Base-by-base conservation (phyloP, 2,888 invertebrate species). In the Hartigia nigra region DNA sequence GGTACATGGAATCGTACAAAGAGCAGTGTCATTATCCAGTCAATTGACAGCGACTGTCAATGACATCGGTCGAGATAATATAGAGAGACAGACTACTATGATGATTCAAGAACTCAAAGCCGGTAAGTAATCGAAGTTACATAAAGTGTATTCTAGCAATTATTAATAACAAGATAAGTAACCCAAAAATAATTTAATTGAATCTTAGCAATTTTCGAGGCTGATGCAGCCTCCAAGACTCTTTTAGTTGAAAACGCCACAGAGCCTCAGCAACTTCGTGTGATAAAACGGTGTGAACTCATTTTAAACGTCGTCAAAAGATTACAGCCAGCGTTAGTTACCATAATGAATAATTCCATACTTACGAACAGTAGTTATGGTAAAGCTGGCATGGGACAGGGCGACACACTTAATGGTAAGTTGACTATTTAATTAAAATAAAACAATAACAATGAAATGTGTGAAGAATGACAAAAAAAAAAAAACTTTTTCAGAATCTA, bases 231-330 rank as follows among this genome's bases (percentile, higher is more conserved):
- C 3, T 86, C 91, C 1, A 90, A 91, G 77, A 87, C 83, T 70
- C 83, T 91, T 12, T 81, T 90, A 12, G 77, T 82, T 9, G 87
- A 88, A 36, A 90, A 88, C 77, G 86, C 89, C 12, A 89, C 91
- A 14, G 89, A 89, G 77, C 88, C 91, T 9, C 90, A 90, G 77
- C 91, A 91, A 80, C 82, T 91, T 39, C 82, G 91, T 36, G 90
- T 91, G 0, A 91, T 91, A 36, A 91, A 90, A 82, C 85, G 91
- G 12, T 91, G 91, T 78, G 91, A 91, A 83, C 81, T 91, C 35
- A 84, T 91, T 80, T 77, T 90, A 1, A 89, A 89, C 77, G 91
- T 91, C 0, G 86, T 91, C 1, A 89, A 90, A 83, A 84, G 88
- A 81, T 83, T 91, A 36, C 90, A 90, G 76, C 90, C 91, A 3